Evolutionary conservation across 2,113 vertebrate species (phyloP), one percentile per base, ranked within the genome.

Genomic region (Nothocercus nigrocapillus): DNA sequence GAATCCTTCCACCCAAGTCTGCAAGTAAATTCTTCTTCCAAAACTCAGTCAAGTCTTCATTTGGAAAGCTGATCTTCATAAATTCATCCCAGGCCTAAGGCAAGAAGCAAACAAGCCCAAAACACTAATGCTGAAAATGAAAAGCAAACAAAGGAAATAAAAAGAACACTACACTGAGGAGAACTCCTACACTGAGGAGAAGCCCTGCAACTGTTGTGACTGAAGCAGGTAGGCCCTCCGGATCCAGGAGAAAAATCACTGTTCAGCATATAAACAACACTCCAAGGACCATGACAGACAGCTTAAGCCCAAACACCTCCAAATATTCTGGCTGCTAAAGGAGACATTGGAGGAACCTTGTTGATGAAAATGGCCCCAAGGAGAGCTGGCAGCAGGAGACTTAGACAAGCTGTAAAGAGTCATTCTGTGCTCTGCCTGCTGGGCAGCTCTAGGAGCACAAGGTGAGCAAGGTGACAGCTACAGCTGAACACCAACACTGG

Each of bases 1-100:
- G 98, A 94, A 99, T 98, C 51, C 98, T 98, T 10, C 93, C 98
- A 95, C 98, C 94, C 97, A 99, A 95, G 89, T 99, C 98, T 36
- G 4, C 49, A 22, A 97, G 97, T 47, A 99, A 93, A 3, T 66
- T 97, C 8, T 36, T 61, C 88, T 77, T 98, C 99, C 99, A 99
- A 7, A 17, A 62, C 66, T 81, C 79, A 30, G 97, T 98, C 76
- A 97, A 97, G 3, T 94, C 51, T 10, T 97, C 85, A 47, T 74
- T 94, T 34, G 97, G 97, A 92, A 99, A 99, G 25, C 54, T n/a
- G 42, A 99, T 95, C 7, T 74, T 97, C 30, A 99, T 91, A 51
- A 99, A 96, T 22, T 82, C 97, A 85, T 98, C 91, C 99, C 99
- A 99, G 7, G 97, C 96, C 99, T 99, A 78, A 82, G 69, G 53